Evolutionary conservation across 2,113 vertebrate genomes (phyloP), one percentile per base, ranked within the genome.

Genomic region (Rhineura floridana): DNA sequence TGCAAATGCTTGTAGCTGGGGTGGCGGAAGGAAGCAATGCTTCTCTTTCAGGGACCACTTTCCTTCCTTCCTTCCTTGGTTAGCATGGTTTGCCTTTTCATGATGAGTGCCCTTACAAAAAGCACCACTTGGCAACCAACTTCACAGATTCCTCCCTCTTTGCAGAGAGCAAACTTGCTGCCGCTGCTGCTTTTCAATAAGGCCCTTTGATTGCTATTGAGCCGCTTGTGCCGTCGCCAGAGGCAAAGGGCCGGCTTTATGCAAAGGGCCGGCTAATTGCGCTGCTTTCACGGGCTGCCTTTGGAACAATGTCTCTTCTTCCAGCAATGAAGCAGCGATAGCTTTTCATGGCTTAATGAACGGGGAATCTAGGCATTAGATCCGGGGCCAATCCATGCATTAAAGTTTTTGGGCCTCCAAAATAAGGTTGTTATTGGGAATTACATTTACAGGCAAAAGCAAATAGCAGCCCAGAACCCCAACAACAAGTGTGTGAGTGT

Each of bases 261-360:
- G 83, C 91, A 46, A 52, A 76, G 88, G 1, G 83, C 92, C 65
- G 90, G 85, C 90, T 94, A 92, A 93, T 92, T 89, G 93, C 89
- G 90, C 86, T 3, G 75, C 88, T 95, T 91, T 95, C 91, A 88
- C 90, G 93, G 93, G 87, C 88, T 1, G 46, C 90, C 86, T 90
- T 94, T 91, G 88, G 83, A 94, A 95, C 93, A 93, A 90, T 50
- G 83, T 93, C 96, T 95, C 93, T 85, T 94, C 96, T 85, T 94
- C 96, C 94, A 95, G 94, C 91, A 92, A 94, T 92, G 95, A 93
- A 96, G 93, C 86, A 19, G 92, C 92, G 95, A 93, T 94, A 95
- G 89, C 96, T 96, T 96, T 94, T 95, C 95, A 94, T 93, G 94
- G 93, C 94, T 95, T 46, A 95, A 93, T 95, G 95, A 96, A 93